These are phyloP conservation scores for Mormyrus proboscirostris DNA, from an alignment of 2,797 vertebrate species.

Conservation along the genomic window DNA sequence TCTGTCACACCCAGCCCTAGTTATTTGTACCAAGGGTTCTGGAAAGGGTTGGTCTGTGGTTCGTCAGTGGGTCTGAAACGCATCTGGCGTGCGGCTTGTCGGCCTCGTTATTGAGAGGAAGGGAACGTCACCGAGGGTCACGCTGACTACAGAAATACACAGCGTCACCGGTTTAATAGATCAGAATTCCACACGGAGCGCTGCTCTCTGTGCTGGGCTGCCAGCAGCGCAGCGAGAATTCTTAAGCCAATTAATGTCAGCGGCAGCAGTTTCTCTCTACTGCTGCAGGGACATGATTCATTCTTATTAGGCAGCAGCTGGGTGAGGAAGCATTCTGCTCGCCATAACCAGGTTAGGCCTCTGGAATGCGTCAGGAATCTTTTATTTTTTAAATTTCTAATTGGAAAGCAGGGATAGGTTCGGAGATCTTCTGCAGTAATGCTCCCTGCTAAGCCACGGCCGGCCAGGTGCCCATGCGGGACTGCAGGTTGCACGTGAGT, in stretches of 20 bases:
- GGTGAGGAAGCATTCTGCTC: neutral
- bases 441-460: neutral
- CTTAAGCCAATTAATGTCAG: constrained; percentile 13
- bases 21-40: neutral
- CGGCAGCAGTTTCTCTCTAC: neutral
- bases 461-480: neutral
- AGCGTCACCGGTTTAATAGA: neutral
- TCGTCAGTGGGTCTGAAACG: neutral
- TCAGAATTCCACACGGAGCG: neutral
- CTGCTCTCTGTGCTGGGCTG: neutral
- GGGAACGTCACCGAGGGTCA: neutral
- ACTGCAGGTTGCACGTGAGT: neutral
- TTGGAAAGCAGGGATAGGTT: neutral
- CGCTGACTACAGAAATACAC: neutral
- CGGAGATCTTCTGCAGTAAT: neutral
- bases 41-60: neutral
- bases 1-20: constrained; percentile 26
- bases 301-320: neutral
- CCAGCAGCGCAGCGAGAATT: neutral
- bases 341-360: neutral
- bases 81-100: neutral
- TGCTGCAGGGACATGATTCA: neutral
- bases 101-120: neutral
- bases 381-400: neutral
- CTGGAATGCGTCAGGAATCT: neutral